Evolutionary conservation across 2,113 vertebrate genomes (phyloP).

Genomic region (Perccottus glenii): DNA sequence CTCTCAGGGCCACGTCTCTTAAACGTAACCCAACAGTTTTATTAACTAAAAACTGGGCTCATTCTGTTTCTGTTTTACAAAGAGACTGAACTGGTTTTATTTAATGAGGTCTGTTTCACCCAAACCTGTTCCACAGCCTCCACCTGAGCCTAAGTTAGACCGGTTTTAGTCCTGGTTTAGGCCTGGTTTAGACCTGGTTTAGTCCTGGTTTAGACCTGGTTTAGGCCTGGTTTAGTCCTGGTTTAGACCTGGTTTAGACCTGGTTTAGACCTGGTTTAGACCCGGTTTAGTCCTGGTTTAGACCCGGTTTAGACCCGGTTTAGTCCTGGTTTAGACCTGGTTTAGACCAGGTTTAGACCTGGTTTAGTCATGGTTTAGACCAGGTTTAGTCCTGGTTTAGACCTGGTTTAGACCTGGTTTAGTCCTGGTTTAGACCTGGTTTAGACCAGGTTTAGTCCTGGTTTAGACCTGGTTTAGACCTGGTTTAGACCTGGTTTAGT

Average conservation of each 20-base stretch:
- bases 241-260: not conserved
- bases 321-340: slow-evolving; percentile 2
- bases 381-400: not conserved
- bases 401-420: not conserved
- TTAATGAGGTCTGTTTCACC: too few species aligned
- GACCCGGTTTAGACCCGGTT: not conserved
- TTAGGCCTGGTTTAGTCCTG: not conserved
- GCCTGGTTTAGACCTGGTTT: not conserved
- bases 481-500: slow-evolving; percentile 1
- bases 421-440: too few species aligned
- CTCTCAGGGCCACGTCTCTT: too few species aligned
- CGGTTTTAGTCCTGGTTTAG: too few species aligned
- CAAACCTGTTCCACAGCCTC: too few species aligned
- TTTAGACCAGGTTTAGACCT: not conserved
- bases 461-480: not conserved
- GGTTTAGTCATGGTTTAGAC: not conserved
- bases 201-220: not conserved
- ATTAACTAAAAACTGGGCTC: too few species aligned
- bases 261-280: not conserved
- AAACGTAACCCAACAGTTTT: too few species aligned
- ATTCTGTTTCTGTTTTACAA: too few species aligned
- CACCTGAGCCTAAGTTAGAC: too few species aligned
- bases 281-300: not conserved
- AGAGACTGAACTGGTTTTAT: too few species aligned
- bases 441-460: not conserved